These are phyloP conservation scores for Chaetodon trifasciatus DNA, from an alignment of 2,797 vertebrate genomes.

Conservation along the genomic window DNA sequence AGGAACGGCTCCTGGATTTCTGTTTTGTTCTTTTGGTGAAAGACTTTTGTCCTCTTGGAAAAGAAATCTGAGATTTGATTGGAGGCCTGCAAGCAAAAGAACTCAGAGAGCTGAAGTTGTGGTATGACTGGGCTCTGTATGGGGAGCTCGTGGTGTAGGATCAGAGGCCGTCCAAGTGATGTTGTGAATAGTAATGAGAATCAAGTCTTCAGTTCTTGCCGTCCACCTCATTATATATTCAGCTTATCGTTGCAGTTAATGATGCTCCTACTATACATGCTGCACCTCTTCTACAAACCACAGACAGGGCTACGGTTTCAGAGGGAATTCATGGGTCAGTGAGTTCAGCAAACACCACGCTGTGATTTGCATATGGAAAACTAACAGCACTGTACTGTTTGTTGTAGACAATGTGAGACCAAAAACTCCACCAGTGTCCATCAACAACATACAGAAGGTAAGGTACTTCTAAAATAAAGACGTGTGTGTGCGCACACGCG, in stretches of 20 bases:
- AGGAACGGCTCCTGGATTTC: not conserved
- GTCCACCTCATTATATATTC: not conserved
- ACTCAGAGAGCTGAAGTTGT: not conserved
- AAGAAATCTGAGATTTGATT: not conserved
- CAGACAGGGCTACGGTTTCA: not conserved
- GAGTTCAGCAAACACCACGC: no score
- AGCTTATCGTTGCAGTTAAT: not conserved
- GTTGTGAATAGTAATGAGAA: not conserved
- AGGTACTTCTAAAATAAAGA: conserved; percentile 20
- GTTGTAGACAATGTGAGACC: conserved; percentile 84
- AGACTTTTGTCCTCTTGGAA: not conserved
- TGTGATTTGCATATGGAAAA: not conserved
- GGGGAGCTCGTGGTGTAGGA: not conserved
- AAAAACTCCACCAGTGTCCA: conserved; percentile 86
- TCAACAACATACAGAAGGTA: conserved; percentile 78
- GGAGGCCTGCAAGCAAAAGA: not conserved
- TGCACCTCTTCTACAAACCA: not conserved
- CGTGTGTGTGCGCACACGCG: not conserved
- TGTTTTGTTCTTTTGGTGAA: not conserved
- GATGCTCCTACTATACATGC: not conserved
- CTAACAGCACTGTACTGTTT: conserved; percentile 5
- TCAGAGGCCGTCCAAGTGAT: not conserved
- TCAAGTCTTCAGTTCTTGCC: not conserved
- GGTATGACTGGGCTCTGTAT: not conserved
- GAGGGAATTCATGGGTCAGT: not conserved